Base-by-base conservation (phyloP, 2,113 vertebrate genomes). In the Brachionichthys hirsutus region DNA sequence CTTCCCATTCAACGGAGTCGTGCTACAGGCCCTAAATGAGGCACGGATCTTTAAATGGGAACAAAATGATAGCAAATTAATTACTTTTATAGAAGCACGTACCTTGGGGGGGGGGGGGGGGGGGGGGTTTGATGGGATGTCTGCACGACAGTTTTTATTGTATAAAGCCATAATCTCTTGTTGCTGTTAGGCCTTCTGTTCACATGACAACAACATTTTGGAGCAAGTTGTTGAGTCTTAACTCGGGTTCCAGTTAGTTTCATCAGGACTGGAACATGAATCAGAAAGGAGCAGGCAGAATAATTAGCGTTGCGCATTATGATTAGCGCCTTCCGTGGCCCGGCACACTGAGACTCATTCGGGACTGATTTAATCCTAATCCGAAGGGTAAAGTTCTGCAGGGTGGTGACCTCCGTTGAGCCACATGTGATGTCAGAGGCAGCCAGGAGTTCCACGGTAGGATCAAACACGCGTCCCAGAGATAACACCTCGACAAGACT, bases 341-440 rank as follows among this genome's bases (percentile, higher is more conserved):
- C n/a, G 38, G 66, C 54, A 56, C 75, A 65, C 15, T 20, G 67
- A 73, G 76, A 73, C 62, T 61, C 62, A 75, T 65, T 67, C 7
- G 11, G 49, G 58, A 60, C 69, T n/a, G 61, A 38, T 73, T 75
- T 84, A 87, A 85, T 86, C 83, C 87, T 88, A 86, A 89, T 88
- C 78, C 75, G 40, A 36, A 49, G 13, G 36, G 51, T 51, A 81
- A 83, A 77, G 69, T 62, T 70, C 74, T 58, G 44, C 35, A 67
- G 46, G 73, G 72, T 15, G 2, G 62, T 54, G 64, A 54, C 62
- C 69, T 78, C 81, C n/a, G 50, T 61, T 61, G 63, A 69, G 62
- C 60, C 61, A 59, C 72, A 67, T 41, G 75, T 80, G 80, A 76
- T 57, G 62, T 51, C 67, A 67, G 62, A 42, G 54, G 74, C 17